Evolutionary conservation across 2,888 invertebrate genomes (phyloP), one percentile per base, ranked within the genome.

Genomic region (Sesia bembeciformis): DNA sequence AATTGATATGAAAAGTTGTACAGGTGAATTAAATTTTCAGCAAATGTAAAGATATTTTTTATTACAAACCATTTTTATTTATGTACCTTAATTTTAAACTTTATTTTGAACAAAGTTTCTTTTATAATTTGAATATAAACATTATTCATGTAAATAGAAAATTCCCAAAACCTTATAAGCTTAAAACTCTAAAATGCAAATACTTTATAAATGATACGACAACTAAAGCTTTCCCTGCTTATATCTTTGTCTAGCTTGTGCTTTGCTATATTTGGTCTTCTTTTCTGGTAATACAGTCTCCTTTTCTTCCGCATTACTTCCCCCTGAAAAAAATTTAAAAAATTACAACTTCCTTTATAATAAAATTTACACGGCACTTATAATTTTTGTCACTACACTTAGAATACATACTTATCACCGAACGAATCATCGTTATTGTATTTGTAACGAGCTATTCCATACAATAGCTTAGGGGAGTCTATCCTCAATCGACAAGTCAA

Each of bases 211-310:
- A 43, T 23, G 7, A 46, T n/a, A 23, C 7, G n/a, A 23, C 46
- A 46, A 73, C 84, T 91, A 93, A 75, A 91, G 84, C 84, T 93
- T 94, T 60, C 94, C 94, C 78, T 94, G 94, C 75, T 93, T 93
- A 76, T 93, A 94, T 74, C 94, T 89, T 67, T 94, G 93, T 61
- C 94, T 84, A 6, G 94, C 94, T 78, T 94, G 94, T 4, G 94
- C 94, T 84, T 94, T 94, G 60, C 93, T 93, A 67, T 94, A 94
- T 70, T 93, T 87, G 5, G 74, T 72, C 62, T 84, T 84, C 63
- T 85, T 85, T 60, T 87, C 88, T 55, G 85, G 83, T 60, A 76
- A 59, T 53, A 73, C 62, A 8, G 67, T 65, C 54, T 87, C 87
- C 62, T 79, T 76, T 61, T 83, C 79, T 55, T 68, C 75, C n/a